These are phyloP conservation scores for Gortyna flavago DNA, from an alignment of 2,888 invertebrate species.

Conservation along the genomic window DNA sequence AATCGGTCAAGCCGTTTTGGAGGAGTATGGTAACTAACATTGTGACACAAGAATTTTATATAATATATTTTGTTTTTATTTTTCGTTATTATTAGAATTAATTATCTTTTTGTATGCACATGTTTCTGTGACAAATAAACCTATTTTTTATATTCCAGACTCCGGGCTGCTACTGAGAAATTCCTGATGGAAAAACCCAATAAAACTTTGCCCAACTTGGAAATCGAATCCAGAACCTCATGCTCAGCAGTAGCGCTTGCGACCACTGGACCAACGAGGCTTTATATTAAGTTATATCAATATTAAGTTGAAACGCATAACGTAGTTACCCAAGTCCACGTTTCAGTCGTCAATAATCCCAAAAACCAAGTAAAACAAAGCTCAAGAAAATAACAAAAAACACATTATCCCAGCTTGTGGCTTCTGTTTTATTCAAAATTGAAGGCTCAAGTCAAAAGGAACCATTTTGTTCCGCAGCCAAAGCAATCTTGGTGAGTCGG, in stretches of 20 bases:
- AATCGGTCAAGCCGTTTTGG: too few species aligned
- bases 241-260: background rate
- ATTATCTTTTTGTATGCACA: too few species aligned
- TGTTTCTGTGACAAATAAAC: too few species aligned
- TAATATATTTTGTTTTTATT: too few species aligned
- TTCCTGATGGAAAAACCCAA: background rate
- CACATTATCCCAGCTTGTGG: conserved; percentile 61
- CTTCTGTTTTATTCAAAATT: conserved; percentile 68
- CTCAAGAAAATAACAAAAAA: conserved; percentile 53
- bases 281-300: background rate
- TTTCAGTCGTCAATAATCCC: conserved; percentile 1
- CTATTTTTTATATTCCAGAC: too few species aligned
- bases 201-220: background rate
- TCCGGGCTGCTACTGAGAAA: background rate
- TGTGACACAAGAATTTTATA: too few species aligned
- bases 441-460: conserved; percentile 77
- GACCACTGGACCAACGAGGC: too few species aligned
- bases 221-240: background rate
- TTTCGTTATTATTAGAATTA: too few species aligned
- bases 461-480: conserved; percentile 73
- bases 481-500: conserved; percentile 78
- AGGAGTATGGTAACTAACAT: too few species aligned
- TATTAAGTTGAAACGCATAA: background rate
- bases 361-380: conserved; percentile 7
- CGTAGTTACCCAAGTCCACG: background rate